phyloP scores from a whole-genome alignment of 2,888 invertebrate genomes.

The Lasius fuliginosus region DNA sequence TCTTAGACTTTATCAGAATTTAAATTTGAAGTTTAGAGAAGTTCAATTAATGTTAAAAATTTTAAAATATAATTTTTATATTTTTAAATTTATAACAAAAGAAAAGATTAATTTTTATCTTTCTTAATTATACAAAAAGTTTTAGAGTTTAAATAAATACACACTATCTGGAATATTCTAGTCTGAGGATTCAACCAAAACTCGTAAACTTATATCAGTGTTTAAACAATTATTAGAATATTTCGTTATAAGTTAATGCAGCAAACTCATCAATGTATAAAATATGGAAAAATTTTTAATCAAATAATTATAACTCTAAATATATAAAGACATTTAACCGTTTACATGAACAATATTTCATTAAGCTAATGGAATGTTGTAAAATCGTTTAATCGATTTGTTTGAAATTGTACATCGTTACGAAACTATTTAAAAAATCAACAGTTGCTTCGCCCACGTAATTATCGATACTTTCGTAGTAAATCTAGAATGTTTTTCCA shows the following conservation, averaged over 20 bases:
- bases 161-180: not conserved
- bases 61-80: not conserved
- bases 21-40: not conserved
- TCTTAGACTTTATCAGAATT: not conserved
- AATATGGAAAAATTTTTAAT: not conserved
- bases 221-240: not conserved
- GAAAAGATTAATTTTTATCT: not conserved
- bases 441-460: not conserved
- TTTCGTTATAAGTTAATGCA: not conserved
- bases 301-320: not conserved
- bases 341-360: not conserved
- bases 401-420: not conserved
- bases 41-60: not conserved
- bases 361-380: not conserved
- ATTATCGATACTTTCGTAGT: constrained; percentile 29
- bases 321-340: not conserved
- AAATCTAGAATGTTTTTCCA: constrained; percentile 38
- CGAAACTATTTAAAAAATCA: constrained; percentile 44
- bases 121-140: constrained; percentile 6
- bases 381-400: constrained; percentile 17
- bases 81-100: not conserved
- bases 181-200: not conserved
- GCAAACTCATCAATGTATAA: not conserved
- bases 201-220: not conserved
- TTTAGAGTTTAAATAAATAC: not conserved